A percentile compares a stretch with the other conserved stretches of the same genome.
Conservation (phyloP, 2,797 vertebrate genomes). For the Centroberyx gerrardi region DNA sequence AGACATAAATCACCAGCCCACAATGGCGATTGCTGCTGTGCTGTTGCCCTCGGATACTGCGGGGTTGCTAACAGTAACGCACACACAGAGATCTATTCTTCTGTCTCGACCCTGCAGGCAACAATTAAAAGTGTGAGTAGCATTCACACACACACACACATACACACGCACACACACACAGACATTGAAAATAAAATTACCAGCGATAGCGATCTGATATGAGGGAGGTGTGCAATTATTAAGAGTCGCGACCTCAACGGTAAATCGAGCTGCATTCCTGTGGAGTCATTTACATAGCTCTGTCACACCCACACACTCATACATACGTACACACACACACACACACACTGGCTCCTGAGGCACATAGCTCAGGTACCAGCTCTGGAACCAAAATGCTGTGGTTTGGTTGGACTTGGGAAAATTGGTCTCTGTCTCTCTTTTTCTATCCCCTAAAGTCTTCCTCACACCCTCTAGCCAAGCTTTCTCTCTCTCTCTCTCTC, state of each 20-base stretch:
- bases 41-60: constrained; percentile 64
- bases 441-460: constrained; percentile 12
- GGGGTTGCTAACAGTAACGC: constrained; percentile 52
- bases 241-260: constrained; percentile 41
- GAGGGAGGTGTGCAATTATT: constrained; percentile 54
- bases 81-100: constrained; percentile 39
- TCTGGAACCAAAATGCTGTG: constrained; percentile 20
- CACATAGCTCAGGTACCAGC: constrained; percentile 7
- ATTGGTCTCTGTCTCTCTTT: constrained; percentile 9
- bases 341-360: constrained; percentile 44
- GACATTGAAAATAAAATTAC: constrained; percentile 42
- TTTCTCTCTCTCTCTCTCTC: background rate
- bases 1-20: constrained; percentile 67
- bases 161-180: constrained; percentile 15
- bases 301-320: constrained; percentile 1
- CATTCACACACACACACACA: background rate
- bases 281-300: constrained; percentile 42
- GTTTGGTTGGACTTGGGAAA: constrained; percentile 34
- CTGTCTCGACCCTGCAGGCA: constrained; percentile 37
- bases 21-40: constrained; percentile 49
- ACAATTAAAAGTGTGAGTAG: constrained; percentile 23
- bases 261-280: constrained; percentile 58
- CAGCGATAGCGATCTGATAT: constrained; percentile 59
- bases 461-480: background rate
- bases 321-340: constrained; percentile 7